Percentiles rank a stretch among this genome's conserved stretches.
Evolutionary conservation across 1,140 invertebrate species (phyloP).

Genomic region (Caerostris darwini): DNA sequence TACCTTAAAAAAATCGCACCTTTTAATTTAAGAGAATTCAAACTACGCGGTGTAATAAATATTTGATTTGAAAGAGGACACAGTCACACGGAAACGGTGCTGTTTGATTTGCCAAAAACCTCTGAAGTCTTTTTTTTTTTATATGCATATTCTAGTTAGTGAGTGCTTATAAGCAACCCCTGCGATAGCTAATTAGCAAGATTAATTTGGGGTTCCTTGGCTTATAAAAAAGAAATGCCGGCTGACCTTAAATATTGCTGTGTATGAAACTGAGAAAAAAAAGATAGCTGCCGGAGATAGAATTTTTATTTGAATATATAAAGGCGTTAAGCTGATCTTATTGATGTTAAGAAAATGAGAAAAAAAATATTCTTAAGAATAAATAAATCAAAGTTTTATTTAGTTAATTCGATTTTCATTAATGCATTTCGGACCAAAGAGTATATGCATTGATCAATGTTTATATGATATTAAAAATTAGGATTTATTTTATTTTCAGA

Average conservation of each 20-base stretch:
- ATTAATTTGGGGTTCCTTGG: neutral
- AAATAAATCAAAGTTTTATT: neutral
- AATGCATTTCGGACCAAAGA: neutral
- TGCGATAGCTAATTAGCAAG: neutral
- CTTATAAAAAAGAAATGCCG: neutral
- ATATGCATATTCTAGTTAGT: neutral
- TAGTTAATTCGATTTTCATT: neutral
- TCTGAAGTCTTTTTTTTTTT: neutral
- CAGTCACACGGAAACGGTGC: neutral
- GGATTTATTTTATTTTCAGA: too few species aligned
- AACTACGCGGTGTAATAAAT: neutral
- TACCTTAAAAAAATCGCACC: too few species aligned
- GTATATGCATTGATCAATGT: too few species aligned
- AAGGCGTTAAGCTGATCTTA: neutral
- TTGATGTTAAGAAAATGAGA: neutral
- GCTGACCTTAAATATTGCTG: neutral
- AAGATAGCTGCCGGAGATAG: neutral
- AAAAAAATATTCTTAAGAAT: neutral
- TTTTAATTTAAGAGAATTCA: neutral
- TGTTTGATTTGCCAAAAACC: neutral
- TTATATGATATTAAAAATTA: too few species aligned
- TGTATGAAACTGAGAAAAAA: neutral
- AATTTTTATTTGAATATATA: constrained; percentile 3
- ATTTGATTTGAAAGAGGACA: constrained; percentile 6
- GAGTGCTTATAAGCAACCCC: neutral